phyloP scores from a whole-genome alignment of 2,888 invertebrate genomes.

The Hyposoter didymator region DNA sequence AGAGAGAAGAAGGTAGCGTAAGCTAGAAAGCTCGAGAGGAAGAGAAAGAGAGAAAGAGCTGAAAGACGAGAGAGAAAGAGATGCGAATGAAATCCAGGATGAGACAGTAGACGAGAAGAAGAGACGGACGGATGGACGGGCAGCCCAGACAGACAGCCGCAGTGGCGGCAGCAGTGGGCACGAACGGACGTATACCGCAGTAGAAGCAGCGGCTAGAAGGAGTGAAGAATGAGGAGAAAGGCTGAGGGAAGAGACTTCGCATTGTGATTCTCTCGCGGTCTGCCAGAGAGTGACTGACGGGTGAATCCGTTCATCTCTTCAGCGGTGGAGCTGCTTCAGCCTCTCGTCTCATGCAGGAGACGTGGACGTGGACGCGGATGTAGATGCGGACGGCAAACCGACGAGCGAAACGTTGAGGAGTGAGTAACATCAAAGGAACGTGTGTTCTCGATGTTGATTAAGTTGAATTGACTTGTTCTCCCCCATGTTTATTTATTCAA shows the following conservation, averaged over 20 bases:
- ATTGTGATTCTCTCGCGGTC: constrained; percentile 82
- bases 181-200: constrained; percentile 75
- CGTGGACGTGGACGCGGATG: constrained; percentile 56
- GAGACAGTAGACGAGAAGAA: constrained; percentile 76
- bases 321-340: constrained; percentile 54
- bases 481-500: constrained; percentile 35
- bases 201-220: constrained; percentile 70
- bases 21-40: constrained; percentile 20
- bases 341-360: constrained; percentile 65
- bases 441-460: constrained; percentile 65
- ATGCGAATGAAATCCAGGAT: constrained; percentile 75
- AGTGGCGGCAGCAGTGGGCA: constrained; percentile 69
- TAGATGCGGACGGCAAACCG: constrained; percentile 63
- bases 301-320: constrained; percentile 80
- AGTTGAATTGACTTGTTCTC: constrained; percentile 59
- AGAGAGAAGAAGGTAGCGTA: constrained; percentile 19
- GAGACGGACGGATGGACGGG: constrained; percentile 81
- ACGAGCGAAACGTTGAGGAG: constrained; percentile 58
- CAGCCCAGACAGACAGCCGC: constrained; percentile 69
- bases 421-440: constrained; percentile 65
- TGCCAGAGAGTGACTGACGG: constrained; percentile 83
- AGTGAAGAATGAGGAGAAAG: constrained; percentile 69
- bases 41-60: constrained; percentile 11
- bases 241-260: constrained; percentile 74
- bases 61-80: constrained; percentile 71